Evolutionary conservation across 2,888 invertebrate species (phyloP).

Genomic region (Caenorhabditis drosophilae): DNA sequence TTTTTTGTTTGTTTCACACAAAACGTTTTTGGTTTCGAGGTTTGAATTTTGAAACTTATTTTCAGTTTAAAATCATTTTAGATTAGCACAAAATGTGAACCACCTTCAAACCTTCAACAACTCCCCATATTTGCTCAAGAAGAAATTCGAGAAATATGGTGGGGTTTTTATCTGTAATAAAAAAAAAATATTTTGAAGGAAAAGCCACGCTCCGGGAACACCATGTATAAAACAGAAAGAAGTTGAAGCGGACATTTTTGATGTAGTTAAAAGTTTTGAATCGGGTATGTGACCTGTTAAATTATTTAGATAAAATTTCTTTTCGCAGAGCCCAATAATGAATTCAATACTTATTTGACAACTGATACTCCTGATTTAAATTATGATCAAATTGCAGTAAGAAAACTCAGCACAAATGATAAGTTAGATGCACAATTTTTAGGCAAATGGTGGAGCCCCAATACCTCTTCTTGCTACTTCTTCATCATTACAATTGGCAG

Average conservation of each 20-base stretch:
- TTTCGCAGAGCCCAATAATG: too few species aligned
- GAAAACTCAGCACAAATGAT: too few species aligned
- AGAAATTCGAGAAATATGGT: constrained; percentile 64
- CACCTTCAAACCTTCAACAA: constrained; percentile 50
- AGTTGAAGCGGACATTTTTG: constrained; percentile 60
- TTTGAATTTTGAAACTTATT: not conserved
- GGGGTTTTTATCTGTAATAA: not conserved
- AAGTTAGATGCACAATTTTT: too few species aligned
- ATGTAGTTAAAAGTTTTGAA: constrained; percentile 60
- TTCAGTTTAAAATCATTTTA: not conserved
- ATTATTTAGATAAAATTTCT: not conserved
- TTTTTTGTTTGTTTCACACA: not conserved
- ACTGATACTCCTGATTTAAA: too few species aligned
- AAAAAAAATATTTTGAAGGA: constrained; percentile 42
- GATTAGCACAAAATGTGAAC: constrained; percentile 44
- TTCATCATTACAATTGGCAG: not conserved
- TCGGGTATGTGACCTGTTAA: constrained; percentile 9
- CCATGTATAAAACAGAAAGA: constrained; percentile 56
- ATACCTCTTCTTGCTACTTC: constrained; percentile 23
- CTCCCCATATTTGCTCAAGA: constrained; percentile 65
- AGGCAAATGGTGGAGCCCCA: constrained; percentile 29
- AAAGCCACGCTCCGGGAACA: constrained; percentile 55
- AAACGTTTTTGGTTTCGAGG: not conserved
- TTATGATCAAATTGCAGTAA: constrained; percentile 29
- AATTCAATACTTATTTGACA: too few species aligned